Evolutionary conservation across 2,113 vertebrate species (phyloP).

Genomic region (Lampris megalopsis): DNA sequence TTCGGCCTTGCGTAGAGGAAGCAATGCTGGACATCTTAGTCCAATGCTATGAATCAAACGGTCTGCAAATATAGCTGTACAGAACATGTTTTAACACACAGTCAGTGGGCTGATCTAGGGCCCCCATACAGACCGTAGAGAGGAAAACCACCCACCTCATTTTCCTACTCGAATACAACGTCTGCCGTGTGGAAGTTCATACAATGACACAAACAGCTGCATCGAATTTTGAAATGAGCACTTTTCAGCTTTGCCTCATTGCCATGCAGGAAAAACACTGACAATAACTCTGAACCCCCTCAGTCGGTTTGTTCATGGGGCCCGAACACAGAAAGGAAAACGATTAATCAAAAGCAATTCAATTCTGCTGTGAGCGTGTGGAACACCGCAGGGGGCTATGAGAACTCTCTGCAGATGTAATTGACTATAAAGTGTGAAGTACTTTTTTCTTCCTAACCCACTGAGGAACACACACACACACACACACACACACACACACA

Average conservation of each 20-base stretch:
- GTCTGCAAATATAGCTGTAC: too few relatives aligned
- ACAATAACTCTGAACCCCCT: conserved; percentile 39
- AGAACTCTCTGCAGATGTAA: conserved; percentile 5
- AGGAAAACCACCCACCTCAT: neutral
- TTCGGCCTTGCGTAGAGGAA: too few relatives aligned
- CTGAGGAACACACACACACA: conserved; percentile 1
- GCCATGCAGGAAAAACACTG: conserved; percentile 43
- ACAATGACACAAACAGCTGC: conserved; percentile 46
- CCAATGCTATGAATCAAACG: too few relatives aligned
- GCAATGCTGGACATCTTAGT: too few relatives aligned
- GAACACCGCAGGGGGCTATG: conserved; percentile 5
- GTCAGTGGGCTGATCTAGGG: too few relatives aligned
- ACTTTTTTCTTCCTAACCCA: conserved; percentile 4
- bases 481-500: neutral
- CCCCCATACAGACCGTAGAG: too few relatives aligned
- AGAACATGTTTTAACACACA: too few relatives aligned
- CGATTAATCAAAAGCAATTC: conserved; percentile 17
- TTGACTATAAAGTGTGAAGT: conserved; percentile 23
- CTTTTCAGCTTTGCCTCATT: conserved; percentile 23
- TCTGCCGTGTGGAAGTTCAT: conserved; percentile 28
- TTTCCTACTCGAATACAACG: conserved; percentile 23
- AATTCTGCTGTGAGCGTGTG: neutral
- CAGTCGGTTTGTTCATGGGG: conserved; percentile 32
- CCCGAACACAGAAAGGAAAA: conserved; percentile 19
- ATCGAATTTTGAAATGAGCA: conserved; percentile 34